These are phyloP conservation scores for Ectropis crepuscularia DNA, from an alignment of 2,888 invertebrate genomes.

Conservation along the genomic window DNA sequence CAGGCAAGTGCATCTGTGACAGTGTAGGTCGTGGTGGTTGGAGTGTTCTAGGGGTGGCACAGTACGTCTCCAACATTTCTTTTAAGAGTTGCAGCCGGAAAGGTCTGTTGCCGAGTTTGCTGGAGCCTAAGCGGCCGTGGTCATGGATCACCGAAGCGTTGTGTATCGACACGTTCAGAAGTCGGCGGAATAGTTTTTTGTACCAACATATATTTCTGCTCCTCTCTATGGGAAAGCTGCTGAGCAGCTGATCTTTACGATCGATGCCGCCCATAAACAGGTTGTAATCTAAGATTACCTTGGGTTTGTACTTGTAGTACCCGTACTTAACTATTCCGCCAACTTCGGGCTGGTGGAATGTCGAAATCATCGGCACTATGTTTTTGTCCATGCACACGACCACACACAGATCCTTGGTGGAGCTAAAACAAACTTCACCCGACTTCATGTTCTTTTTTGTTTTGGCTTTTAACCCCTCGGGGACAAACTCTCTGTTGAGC, in stretches of 20 bases:
- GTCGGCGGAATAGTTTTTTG: too few species aligned
- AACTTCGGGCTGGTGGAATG: conserved; percentile 13
- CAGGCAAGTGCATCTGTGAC: conserved; percentile 21
- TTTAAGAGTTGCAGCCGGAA: conserved; percentile 19
- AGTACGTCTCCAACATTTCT: conserved; percentile 15
- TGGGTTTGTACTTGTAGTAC: conserved; percentile 7
- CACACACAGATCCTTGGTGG: conserved; percentile 37
- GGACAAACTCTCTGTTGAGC: conserved; percentile 42
- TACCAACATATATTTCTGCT: conserved; percentile 29
- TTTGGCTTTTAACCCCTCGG: conserved; percentile 33
- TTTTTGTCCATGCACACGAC: conserved; percentile 39
- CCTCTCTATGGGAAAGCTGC: conserved; percentile 21
- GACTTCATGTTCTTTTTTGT: conserved; percentile 25
- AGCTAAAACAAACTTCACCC: conserved; percentile 39
- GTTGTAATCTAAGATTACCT: conserved; percentile 14
- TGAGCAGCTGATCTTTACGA: conserved; percentile 16
- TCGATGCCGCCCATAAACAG: conserved; percentile 17
- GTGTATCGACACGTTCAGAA: conserved; percentile 35
- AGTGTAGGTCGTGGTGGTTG: conserved; percentile 4
- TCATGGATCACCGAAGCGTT: conserved; percentile 25
- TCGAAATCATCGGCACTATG: conserved; percentile 11
- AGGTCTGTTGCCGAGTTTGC: conserved; percentile 1
- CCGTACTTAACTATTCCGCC: conserved; percentile 4
- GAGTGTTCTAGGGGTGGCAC: neutral
- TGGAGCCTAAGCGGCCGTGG: conserved; percentile 10